A percentile compares a stretch with the other conserved stretches of the same genome.
Conservation (phyloP, 1,140 invertebrate genomes). For the Scaptomyza pallida region DNA sequence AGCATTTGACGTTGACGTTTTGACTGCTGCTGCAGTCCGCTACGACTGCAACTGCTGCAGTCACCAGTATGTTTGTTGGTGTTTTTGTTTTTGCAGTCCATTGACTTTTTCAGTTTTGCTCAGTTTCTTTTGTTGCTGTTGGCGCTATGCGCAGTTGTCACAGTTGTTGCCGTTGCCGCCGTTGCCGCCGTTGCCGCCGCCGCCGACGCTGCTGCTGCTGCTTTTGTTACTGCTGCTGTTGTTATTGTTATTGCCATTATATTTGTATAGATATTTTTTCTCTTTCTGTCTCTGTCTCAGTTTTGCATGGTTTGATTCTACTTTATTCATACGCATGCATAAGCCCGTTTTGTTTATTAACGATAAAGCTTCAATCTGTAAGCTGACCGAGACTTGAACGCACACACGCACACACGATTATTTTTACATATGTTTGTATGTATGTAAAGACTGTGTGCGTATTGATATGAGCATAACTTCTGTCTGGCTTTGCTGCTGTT, state of each 20-base stretch:
- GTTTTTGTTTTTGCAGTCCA: conserved; percentile 71
- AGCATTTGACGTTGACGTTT: conserved; percentile 55
- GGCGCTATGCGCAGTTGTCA: conserved; percentile 52
- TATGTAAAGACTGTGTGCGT: too few relatives aligned
- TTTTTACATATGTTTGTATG: neutral
- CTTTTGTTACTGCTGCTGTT: conserved; percentile 21
- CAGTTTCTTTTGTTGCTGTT: conserved; percentile 48
- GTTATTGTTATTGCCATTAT: conserved; percentile 51
- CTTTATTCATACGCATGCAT: conserved; percentile 43
- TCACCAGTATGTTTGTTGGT: conserved; percentile 25
- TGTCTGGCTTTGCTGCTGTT: neutral
- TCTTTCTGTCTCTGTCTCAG: too few relatives aligned
- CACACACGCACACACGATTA: conserved; percentile 4
- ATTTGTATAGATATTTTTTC: conserved; percentile 66
- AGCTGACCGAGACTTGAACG: conserved; percentile 6
- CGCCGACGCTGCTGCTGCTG: too few relatives aligned
- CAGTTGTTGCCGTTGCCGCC: conserved; percentile 33
- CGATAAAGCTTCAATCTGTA: conserved; percentile 36
- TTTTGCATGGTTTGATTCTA: conserved; percentile 37
- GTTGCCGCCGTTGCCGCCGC: neutral
- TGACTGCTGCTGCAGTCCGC: conserved; percentile 32
- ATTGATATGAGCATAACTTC: conserved; percentile 1
- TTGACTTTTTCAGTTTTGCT: conserved; percentile 71
- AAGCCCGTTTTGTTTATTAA: conserved; percentile 62
- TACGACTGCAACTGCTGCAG: conserved; percentile 33